A percentile compares a stretch with the other conserved stretches of the same genome.
Conservation (phyloP, 2,888 invertebrate genomes). For the Cerastoderma edule region DNA sequence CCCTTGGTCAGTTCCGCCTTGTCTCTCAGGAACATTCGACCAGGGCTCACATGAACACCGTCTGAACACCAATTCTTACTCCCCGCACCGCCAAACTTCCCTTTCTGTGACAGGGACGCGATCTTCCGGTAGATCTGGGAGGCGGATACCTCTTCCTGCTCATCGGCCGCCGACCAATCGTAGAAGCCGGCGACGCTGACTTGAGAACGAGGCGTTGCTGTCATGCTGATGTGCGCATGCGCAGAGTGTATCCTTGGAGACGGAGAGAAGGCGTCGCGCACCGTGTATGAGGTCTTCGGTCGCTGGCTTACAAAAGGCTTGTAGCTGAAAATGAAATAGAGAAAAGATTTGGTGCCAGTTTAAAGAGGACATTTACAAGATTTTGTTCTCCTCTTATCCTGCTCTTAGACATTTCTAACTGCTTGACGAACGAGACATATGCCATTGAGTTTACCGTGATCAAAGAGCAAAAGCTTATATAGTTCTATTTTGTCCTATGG, state of each 20-base stretch:
- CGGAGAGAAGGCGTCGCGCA: slow-evolving; percentile 64
- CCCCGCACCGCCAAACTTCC: slow-evolving; percentile 38
- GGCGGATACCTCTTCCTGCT: slow-evolving; percentile 61
- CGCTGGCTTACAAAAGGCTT: slow-evolving; percentile 51
- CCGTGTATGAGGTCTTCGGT: slow-evolving; percentile 63
- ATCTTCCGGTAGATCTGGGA: slow-evolving; percentile 72
- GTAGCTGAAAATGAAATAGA: slow-evolving; percentile 37
- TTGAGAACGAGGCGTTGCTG: slow-evolving; percentile 65
- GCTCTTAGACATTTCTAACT: no score
- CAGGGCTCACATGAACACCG: slow-evolving; percentile 63
- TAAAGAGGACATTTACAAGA: no score
- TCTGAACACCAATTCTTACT: slow-evolving; percentile 59
- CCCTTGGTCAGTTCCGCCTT: slow-evolving; percentile 77
- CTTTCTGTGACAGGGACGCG: slow-evolving; percentile 50
- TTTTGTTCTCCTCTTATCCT: no score
- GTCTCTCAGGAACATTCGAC: slow-evolving; percentile 74
- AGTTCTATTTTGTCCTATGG: no score
- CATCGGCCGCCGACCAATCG: slow-evolving; percentile 70
- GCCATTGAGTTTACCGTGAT: no score
- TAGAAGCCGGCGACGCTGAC: slow-evolving; percentile 74
- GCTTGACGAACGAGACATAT: no score
- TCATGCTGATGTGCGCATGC: slow-evolving; percentile 50
- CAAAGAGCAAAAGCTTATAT: no score
- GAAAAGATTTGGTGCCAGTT: no score
- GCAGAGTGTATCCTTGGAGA: slow-evolving; percentile 67